phyloP scores from a whole-genome alignment of 2,888 invertebrate genomes.

The Trichogramma dendrolimi region DNA sequence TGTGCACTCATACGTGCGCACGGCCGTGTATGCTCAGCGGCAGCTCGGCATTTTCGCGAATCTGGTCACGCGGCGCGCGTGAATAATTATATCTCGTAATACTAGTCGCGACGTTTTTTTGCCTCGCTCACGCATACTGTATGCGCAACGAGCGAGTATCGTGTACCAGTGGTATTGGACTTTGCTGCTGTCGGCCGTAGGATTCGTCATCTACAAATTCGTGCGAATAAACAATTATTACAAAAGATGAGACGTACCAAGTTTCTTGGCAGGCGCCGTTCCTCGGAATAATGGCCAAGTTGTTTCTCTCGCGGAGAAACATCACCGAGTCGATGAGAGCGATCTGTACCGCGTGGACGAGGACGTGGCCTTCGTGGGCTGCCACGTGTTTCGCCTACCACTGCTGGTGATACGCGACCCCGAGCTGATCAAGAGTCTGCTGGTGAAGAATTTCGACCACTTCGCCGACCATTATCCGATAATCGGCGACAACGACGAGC shows the following conservation, averaged over 20 bases:
- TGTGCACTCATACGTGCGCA: no score
- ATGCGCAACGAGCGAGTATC: neutral
- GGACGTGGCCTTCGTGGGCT: conserved; percentile 33
- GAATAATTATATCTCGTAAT: no score
- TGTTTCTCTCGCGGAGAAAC: conserved; percentile 18
- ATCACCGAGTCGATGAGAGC: conserved; percentile 8
- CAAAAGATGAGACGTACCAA: conserved; percentile 1
- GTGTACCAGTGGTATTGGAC: neutral
- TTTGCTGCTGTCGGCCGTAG: neutral
- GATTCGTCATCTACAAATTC: neutral
- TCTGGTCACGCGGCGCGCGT: no score
- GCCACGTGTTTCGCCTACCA: conserved; percentile 33
- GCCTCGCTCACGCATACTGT: no score
- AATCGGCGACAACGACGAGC: conserved; percentile 31
- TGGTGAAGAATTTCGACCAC: conserved; percentile 38
- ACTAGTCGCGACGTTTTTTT: no score
- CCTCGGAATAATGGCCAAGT: neutral
- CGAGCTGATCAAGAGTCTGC: conserved; percentile 38
- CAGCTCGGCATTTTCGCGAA: no score
- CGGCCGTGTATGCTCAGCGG: no score
- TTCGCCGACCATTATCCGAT: conserved; percentile 36
- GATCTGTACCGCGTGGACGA: conserved; percentile 10
- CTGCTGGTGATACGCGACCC: conserved; percentile 38
- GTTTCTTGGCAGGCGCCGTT: neutral
- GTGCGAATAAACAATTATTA: neutral